Base-by-base conservation (phyloP, 2,113 vertebrate species). In the Eonycteris spelaea region DNA sequence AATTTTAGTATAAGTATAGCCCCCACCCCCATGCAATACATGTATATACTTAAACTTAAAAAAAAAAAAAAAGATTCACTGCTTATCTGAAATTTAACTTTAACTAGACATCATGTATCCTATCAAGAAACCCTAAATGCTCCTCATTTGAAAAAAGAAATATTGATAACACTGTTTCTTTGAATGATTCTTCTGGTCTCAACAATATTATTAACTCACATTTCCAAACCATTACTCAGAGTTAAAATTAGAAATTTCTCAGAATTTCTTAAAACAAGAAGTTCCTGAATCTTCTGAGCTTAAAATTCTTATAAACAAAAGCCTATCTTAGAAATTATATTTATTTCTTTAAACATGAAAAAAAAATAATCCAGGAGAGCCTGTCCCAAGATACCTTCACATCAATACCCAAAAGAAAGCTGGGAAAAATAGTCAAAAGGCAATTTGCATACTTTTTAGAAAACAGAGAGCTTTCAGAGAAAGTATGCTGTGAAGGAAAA, bases 201-300 rank as follows among this genome's bases (percentile, higher is more conserved):
- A 91, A 87, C 9, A 84, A 89, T 57, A 95, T 22, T 61, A 16
- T 43, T 85, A 93, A 95, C 30, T 89, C 90, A 92, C 21, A 86
- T 90, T 86, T 95, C 63, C 43, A 96, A 68, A 90, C 48, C 13
- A 71, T 28, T 77, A n/a, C 26, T 85, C 11, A 63, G 10, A 80
- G 38, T 83, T 88, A 96, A 95, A 93, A 82, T 68, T 86, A 86
- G 43, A 93, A 96, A 93, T 63, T 57, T 73, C 21, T 95, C 86
- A 63, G 35, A 88, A 95, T 78, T 77, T 19, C 35, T 40, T 79
- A 79, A 80, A 77, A 65, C 26, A 79, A 51, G 8, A 82, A 83
- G 14, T 65, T 73, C 75, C 84, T 75, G 28, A 59, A 74, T 90
- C 40, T 82, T 88, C 38, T 28, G 61, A 77, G 4, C 3, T 21